These are phyloP conservation scores for Orchestia grillus DNA, from an alignment of 1,140 invertebrate species.

Conservation along the genomic window DNA sequence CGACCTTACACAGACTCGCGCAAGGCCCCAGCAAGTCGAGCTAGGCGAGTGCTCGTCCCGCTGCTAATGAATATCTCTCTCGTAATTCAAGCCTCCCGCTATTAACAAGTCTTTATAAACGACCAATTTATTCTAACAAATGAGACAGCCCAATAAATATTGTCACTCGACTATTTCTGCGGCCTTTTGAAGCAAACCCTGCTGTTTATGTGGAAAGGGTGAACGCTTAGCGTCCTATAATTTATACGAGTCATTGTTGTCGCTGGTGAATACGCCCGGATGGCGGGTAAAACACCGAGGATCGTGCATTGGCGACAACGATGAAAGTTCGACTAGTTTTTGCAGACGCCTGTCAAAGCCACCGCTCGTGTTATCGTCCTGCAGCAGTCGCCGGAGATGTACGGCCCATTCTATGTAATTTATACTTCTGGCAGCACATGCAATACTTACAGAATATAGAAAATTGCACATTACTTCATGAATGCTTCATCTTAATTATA, in stretches of 20 bases:
- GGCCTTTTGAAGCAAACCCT: slow-evolving; percentile 39
- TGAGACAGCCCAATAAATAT: slow-evolving; percentile 36
- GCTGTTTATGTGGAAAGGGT: slow-evolving; percentile 3
- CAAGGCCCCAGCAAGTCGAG: not conserved
- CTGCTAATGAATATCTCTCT: slow-evolving; percentile 35
- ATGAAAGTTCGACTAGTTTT: not conserved
- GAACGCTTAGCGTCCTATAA: not conserved
- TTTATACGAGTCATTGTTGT: not conserved
- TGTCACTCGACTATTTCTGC: slow-evolving; percentile 46
- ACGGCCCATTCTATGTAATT: not conserved
- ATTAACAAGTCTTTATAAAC: slow-evolving; percentile 51
- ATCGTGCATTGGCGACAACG: not conserved
- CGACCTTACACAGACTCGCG: not conserved
- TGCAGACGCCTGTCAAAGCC: not conserved
- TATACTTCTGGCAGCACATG: not conserved
- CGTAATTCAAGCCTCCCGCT: slow-evolving; percentile 26
- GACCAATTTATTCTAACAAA: slow-evolving; percentile 50
- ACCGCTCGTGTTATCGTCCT: not conserved
- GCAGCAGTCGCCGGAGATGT: not conserved
- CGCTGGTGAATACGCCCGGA: not conserved
- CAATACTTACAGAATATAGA: not conserved
- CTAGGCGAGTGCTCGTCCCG: not conserved
- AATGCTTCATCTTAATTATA: not conserved
- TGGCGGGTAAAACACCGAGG: not conserved
- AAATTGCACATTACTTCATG: not conserved